Evolutionary conservation across 2,797 vertebrate genomes (phyloP), one percentile per base, ranked within the genome.

Genomic region (Pseudochirops cupreus): DNA sequence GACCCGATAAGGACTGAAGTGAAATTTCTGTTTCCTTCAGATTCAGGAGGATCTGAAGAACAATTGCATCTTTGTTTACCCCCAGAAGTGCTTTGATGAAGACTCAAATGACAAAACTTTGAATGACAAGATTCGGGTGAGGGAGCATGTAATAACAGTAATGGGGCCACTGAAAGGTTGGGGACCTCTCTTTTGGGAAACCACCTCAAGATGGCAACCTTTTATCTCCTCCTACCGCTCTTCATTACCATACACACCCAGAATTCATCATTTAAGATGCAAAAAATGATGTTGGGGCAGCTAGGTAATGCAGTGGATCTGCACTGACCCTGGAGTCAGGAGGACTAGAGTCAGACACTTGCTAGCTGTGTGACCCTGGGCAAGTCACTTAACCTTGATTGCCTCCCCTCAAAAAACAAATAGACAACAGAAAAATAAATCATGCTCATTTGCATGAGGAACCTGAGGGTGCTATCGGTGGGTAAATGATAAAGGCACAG

Each of bases 71-170:
- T 98, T 98, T 0, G 99, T 99, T 62, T 99, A 99, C 97, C 99
- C 99, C 0, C 99, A 99, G 98, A 99, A 98, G 95, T 99, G 99
- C 95, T 99, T 99, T 0, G 99, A 99, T 0, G 99, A 99, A 94
- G 99, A 99, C 82, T 90, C 98, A 0, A 99, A 99, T 1, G 99
- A 99, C 92, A 98, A 98, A 55, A 97, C 98, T 21, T 97, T 99
- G 92, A 99, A 99, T 0, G 97, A 99, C 98, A 99, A 99, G 97
- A 99, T 99, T 97, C 99, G 99, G 99, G 99, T 99, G 98, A 98
- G 97, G 24, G 50, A 26, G 0, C 0, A 2, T 0, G 28, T 50
- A 4, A 46, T n/a, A 87, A 87, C 39, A 87, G 74, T 82, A 87
- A 53, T 91, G 50, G 52, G 53, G 54, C 33, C 28, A 91, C 50